A percentile compares a stretch with the other conserved stretches of the same genome.
Evolutionary conservation across 2,113 vertebrate species (phyloP).

Genomic region (Dascyllus trimaculatus): DNA sequence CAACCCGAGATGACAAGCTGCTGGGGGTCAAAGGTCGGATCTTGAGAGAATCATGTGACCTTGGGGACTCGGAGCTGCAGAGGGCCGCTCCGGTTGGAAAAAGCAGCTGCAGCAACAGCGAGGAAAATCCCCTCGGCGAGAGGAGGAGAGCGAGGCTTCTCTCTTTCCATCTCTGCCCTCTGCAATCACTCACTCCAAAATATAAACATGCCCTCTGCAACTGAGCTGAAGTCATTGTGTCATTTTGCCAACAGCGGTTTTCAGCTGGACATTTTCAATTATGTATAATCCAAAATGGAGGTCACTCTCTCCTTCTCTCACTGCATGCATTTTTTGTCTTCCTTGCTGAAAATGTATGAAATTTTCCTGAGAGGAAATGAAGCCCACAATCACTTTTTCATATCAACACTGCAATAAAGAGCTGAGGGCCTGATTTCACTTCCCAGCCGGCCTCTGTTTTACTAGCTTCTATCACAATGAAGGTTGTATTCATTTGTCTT

Average conservation of each 20-base stretch:
- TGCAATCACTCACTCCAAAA: constrained; percentile 57
- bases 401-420: neutral
- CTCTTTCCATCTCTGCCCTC: constrained; percentile 29
- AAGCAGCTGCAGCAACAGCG: constrained; percentile 51
- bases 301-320: neutral
- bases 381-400: neutral
- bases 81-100: constrained; percentile 22
- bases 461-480: neutral
- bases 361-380: constrained; percentile 11
- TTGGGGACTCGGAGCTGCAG: constrained; percentile 22
- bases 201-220: constrained; percentile 66
- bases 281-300: constrained; percentile 14
- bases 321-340: neutral
- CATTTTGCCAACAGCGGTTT: constrained; percentile 57
- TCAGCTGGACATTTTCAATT: constrained; percentile 55
- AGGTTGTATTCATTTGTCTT: neutral
- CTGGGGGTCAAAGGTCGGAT: constrained; percentile 62
- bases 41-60: constrained; percentile 65
- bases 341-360: neutral
- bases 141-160: constrained; percentile 1
- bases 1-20: constrained; percentile 68
- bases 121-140: constrained; percentile 65
- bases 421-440: neutral
- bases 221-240: constrained; percentile 62
- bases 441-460: neutral